Percentiles rank a stretch among this genome's conserved stretches.
Conservation (phyloP, 2,888 invertebrate genomes). For the Drosophila pullipes region DNA sequence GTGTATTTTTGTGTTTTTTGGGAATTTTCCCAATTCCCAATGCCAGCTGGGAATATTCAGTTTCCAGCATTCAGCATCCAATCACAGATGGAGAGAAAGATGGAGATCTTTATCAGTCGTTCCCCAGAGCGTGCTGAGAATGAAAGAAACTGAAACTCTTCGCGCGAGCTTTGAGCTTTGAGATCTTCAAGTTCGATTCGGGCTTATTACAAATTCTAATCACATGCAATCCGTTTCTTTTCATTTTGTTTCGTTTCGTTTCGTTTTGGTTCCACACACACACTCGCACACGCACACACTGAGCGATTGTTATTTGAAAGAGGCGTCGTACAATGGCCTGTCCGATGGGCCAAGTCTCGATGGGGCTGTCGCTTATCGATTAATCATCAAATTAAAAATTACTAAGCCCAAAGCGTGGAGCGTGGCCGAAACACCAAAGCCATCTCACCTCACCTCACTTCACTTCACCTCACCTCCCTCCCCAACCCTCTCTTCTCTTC, state of each 20-base stretch:
- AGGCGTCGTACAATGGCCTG: constrained; percentile 69
- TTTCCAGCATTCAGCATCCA: constrained; percentile 31
- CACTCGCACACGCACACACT: not conserved
- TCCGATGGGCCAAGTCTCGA: constrained; percentile 33
- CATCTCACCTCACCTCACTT: constrained; percentile 2
- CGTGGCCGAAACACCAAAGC: constrained; percentile 65
- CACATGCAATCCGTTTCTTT: constrained; percentile 70
- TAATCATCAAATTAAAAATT: constrained; percentile 80
- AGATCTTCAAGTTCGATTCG: constrained; percentile 10
- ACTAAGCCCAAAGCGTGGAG: constrained; percentile 74
- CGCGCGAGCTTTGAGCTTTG: constrained; percentile 45
- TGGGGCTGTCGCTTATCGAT: constrained; percentile 78
- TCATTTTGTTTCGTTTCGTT: constrained; percentile 35
- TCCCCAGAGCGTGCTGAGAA: constrained; percentile 55
- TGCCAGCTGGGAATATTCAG: constrained; percentile 37
- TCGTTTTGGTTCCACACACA: constrained; percentile 18
- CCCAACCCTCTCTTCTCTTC: no score
- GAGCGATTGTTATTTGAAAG: constrained; percentile 24
- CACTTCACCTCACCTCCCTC: not conserved
- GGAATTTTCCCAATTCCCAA: constrained; percentile 39
- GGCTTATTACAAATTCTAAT: constrained; percentile 81
- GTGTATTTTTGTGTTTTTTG: constrained; percentile 49
- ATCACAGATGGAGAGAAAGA: constrained; percentile 23
- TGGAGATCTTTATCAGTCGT: constrained; percentile 62
- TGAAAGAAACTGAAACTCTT: constrained; percentile 22